These are phyloP conservation scores for Aricia artaxerxes DNA, from an alignment of 2,888 invertebrate species.

Conservation along the genomic window DNA sequence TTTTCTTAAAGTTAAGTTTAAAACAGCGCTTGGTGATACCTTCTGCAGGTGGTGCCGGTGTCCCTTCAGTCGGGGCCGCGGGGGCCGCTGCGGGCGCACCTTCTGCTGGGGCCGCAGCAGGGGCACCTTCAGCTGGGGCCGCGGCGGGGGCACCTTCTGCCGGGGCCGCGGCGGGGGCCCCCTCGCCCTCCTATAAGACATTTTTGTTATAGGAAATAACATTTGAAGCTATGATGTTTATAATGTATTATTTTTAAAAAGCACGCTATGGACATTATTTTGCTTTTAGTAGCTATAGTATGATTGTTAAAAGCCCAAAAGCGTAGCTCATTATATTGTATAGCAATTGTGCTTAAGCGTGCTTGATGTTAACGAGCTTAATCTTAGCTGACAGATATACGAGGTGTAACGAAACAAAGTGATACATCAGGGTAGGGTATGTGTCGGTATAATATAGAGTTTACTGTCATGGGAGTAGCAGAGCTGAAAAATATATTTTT, in stretches of 20 bases:
- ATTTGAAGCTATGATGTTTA: background rate
- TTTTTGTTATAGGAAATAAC: background rate
- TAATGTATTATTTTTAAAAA: background rate
- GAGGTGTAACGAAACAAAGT: no score
- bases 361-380: background rate
- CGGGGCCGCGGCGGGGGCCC: background rate
- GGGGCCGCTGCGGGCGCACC: slow-evolving; percentile 23
- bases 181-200: slow-evolving; percentile 49
- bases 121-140: slow-evolving; percentile 27
- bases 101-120: slow-evolving; percentile 17
- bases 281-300: background rate
- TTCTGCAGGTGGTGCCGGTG: background rate
- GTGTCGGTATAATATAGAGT: no score
- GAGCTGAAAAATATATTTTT: no score
- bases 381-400: no score
- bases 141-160: slow-evolving; percentile 20
- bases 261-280: background rate
- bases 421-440: no score
- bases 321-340: background rate
- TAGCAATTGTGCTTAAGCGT: background rate
- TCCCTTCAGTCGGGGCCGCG: background rate
- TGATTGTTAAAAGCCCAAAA: background rate
- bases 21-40: background rate
- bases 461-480: no score
- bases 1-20: no score